Evolutionary conservation across 1,140 invertebrate species (phyloP).

Genomic region (Brachionus sp.): DNA sequence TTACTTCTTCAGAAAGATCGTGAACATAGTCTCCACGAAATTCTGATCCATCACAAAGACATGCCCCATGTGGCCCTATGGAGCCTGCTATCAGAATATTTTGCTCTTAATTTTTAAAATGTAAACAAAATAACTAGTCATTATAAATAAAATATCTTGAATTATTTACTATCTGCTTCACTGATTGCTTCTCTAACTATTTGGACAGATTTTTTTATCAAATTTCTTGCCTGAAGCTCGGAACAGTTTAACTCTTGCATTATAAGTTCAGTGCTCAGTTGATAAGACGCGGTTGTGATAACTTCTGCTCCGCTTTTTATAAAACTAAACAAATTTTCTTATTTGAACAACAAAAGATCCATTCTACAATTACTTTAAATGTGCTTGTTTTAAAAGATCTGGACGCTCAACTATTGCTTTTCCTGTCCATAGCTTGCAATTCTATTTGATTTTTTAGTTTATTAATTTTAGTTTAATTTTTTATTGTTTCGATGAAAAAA

Average conservation of each 20-base stretch:
- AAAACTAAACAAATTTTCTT: conserved; percentile 49
- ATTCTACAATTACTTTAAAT: conserved; percentile 65
- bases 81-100: conserved; percentile 69
- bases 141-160: conserved; percentile 35
- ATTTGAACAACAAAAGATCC: background rate
- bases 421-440: conserved; percentile 25
- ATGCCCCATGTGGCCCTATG: conserved; percentile 83
- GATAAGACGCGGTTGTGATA: conserved; percentile 81
- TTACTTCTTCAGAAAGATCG: conserved; percentile 64
- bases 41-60: conserved; percentile 79
- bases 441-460: background rate
- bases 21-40: conserved; percentile 78
- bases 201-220: conserved; percentile 69
- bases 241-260: conserved; percentile 67
- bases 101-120: background rate
- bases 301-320: conserved; percentile 73
- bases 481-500: background rate
- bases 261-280: conserved; percentile 76
- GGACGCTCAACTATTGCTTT: conserved; percentile 59
- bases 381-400: conserved; percentile 69
- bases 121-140: conserved; percentile 35
- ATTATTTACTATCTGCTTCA: background rate
- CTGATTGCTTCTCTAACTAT: conserved; percentile 64
- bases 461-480: background rate
- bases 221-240: conserved; percentile 64